Evolutionary conservation across 2,113 vertebrate genomes (phyloP), one percentile per base, ranked within the genome.

Genomic region (Reinhardtius hippoglossoides): DNA sequence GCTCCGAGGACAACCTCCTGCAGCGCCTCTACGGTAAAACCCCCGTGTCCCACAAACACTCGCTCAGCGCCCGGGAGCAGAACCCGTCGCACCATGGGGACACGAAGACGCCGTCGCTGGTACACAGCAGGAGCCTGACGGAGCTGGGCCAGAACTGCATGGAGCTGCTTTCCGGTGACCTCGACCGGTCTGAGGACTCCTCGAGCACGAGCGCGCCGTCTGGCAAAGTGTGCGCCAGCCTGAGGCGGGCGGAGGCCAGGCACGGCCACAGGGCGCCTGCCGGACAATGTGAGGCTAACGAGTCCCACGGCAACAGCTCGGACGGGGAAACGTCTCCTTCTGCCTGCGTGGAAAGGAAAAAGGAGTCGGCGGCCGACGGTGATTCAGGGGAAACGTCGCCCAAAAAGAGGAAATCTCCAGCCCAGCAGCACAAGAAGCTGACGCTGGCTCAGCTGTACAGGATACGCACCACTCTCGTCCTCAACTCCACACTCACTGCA

Each of bases 401-500:
- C 10, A 93, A 93, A 44, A 94, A 86, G 37, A 94, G 93, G 76
- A 95, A 93, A 0, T 94, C 95, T 18, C 88, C 82, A 0, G 63
- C 89, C 0, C 90, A 91, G 77, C 97, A 96, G 91, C 97, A 98
- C 91, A 96, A 96, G 91, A 98, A 96, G 90, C 94, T 99, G 90
- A 99, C 97, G 0, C 83, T 97, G 57, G 95, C 96, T 0, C 96
- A 99, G 92, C 96, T 99, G 23, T 96, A 98, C 87, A 93, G 95
- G 60, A 96, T 99, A 90, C 95, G 96, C 78, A 98, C 96, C 88
- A 96, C 96, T 1, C 82, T 99, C 70, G 96, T 99, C 87, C 96
- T 99, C 66, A 98, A 97, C 94, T 98, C 98, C 90, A 98, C 98
- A 0, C 96, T 99, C 80, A 98, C 97, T 0, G 97, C 98, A 86